phyloP scores from a whole-genome alignment of 2,797 vertebrate genomes.

The Sebastes miniatus region DNA sequence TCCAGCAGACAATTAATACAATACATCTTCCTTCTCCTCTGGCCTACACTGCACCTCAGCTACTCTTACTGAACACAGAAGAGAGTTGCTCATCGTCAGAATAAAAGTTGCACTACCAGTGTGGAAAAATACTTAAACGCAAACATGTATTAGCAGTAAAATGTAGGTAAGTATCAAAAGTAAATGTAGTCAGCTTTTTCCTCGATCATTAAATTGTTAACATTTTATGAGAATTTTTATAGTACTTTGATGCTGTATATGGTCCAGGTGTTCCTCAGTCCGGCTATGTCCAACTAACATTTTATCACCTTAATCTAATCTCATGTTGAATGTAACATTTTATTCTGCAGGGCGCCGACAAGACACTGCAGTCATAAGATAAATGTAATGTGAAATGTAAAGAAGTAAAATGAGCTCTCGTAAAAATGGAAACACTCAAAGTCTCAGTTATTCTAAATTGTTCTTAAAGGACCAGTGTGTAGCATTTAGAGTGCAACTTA shows the following conservation, averaged over 20 bases:
- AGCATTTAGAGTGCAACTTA: no score
- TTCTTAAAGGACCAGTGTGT: no score
- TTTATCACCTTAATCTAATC: background rate
- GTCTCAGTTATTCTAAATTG: background rate
- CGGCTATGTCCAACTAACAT: background rate
- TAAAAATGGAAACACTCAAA: constrained; percentile 5
- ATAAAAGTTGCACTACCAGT: background rate
- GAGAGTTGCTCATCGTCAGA: background rate
- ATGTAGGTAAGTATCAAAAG: background rate
- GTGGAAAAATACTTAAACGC: background rate
- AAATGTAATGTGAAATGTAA: background rate
- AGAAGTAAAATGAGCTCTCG: background rate
- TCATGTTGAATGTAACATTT: background rate
- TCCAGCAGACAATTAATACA: constrained; percentile 58
- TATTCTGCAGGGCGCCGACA: background rate
- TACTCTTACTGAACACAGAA: constrained; percentile 52
- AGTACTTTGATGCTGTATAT: background rate
- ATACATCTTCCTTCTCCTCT: constrained; percentile 44
- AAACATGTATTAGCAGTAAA: background rate
- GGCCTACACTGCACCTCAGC: constrained; percentile 16
- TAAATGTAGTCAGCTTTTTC: background rate
- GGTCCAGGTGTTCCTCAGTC: background rate
- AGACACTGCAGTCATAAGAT: background rate
- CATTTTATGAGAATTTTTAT: background rate
- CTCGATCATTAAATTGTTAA: background rate